Base-by-base conservation (phyloP, 2,797 vertebrate species). In the Ptychadena robeensis region DNA sequence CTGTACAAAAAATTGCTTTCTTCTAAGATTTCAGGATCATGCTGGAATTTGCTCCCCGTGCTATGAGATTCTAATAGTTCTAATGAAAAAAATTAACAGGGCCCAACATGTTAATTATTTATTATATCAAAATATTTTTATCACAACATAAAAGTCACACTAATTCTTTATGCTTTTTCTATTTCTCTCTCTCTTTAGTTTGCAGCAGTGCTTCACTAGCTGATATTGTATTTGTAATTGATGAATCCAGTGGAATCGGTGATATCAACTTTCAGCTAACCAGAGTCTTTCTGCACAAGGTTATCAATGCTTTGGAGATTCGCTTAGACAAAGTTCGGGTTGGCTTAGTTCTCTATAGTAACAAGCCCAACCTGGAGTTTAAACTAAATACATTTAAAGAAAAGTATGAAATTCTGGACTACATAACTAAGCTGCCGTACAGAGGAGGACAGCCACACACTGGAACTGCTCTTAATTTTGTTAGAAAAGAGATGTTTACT, bases 191-290 rank as follows among this genome's bases (percentile, higher is more conserved):
- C 34, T 74, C 65, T n/a, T n/a, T 88, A 96, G 95, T 90, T 28
- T 96, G 95, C 82, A 88, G 38, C 68, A 87, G 72, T 53, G 92
- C 92, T 2, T 85, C 89, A 44, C 9, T 94, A 8, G 93, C 94
- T 0, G 96, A 96, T 86, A 87, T 95, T 2, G 95, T 94, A 2
- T 96, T 97, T 86, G 92, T 96, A 8, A 86, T 96, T 44, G 95
- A 96, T 25, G 93, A 94, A 57, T 96, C 95, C 0, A 89, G 88
- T 76, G 93, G 90, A 65, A 92, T 89, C 0, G 82, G 87, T 18
- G 37, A 63, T 0, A 0, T 14, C 2, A 93, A 95, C 82, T 96
- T 96, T 85, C 87, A 91, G 15, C 88, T 92, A 72, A 85, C 95
- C 0, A 89, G 94, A 12, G 30, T 2, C 0, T 96, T 97, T 87